Percentiles rank a stretch among this genome's conserved stretches.
phyloP scores from a whole-genome alignment of 2,888 invertebrate genomes.

The Hirtodrosophila confusa region DNA sequence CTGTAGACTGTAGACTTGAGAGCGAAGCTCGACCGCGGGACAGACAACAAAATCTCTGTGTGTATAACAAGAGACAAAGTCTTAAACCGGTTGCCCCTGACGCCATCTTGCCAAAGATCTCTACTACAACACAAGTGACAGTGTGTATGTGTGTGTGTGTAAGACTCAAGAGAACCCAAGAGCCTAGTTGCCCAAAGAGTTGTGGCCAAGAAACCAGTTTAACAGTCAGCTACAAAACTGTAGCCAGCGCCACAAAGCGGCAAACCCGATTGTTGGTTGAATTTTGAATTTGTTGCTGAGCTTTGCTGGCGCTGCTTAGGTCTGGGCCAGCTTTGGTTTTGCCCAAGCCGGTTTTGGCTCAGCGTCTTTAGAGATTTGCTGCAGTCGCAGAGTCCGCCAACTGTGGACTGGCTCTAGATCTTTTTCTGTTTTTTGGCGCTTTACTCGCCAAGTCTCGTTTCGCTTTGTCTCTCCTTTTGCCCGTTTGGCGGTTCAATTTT shows the following conservation, averaged over 20 bases:
- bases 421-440: constrained; percentile 31
- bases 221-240: constrained; percentile 36
- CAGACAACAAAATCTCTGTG: constrained; percentile 35
- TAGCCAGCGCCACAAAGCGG: constrained; percentile 48
- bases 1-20: background rate
- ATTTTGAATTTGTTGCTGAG: constrained; percentile 6
- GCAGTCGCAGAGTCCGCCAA: constrained; percentile 17
- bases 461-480: constrained; percentile 24
- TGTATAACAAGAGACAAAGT: constrained; percentile 53
- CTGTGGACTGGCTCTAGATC: constrained; percentile 35
- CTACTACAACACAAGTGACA: no score
- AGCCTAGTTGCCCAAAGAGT: constrained; percentile 46
- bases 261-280: constrained; percentile 19
- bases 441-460: constrained; percentile 26
- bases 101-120: constrained; percentile 69
- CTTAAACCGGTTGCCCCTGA: constrained; percentile 66
- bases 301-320: constrained; percentile 11
- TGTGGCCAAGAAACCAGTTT: constrained; percentile 60
- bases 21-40: background rate
- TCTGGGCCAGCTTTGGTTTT: background rate
- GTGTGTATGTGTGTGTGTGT: constrained; percentile 11
- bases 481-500: no score
- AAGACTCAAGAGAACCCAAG: constrained; percentile 64
- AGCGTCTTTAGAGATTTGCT: constrained; percentile 32
- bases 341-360: constrained; percentile 33